Conservation (phyloP, 2,113 vertebrate genomes). For the Leucopsar rothschildi region DNA sequence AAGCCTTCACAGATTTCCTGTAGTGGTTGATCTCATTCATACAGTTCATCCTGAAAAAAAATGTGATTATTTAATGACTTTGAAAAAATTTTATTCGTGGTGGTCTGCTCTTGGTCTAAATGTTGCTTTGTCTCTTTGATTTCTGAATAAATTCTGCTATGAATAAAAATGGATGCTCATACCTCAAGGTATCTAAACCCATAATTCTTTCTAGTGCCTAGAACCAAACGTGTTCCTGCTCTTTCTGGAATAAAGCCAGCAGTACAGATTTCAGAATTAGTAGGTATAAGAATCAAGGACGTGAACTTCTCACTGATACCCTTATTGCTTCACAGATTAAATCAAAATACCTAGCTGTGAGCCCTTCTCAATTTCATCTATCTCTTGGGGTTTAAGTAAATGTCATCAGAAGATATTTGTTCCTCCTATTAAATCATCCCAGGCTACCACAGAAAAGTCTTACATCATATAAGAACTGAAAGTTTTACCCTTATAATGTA, state of each 20-base stretch:
- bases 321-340: not conserved
- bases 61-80: not conserved
- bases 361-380: not conserved
- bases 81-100: accelerated
- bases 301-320: not conserved
- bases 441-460: not conserved
- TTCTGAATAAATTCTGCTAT: not conserved
- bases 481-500: not conserved
- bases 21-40: not conserved
- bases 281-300: not conserved
- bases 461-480: not conserved
- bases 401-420: not conserved
- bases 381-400: not conserved
- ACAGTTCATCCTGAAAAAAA: not conserved
- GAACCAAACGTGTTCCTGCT: not conserved
- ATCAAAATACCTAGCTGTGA: not conserved
- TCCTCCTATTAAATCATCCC: not conserved
- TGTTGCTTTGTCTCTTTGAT: not conserved
- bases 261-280: not conserved
- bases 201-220: not conserved
- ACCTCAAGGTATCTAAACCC: not conserved
- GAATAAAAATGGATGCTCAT: not conserved
- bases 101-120: not conserved
- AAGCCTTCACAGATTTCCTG: not conserved
- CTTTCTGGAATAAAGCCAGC: not conserved